Percentiles rank a stretch among this genome's conserved stretches.
phyloP scores from a whole-genome alignment of 2,113 vertebrate species.

The Alligator sinensis region DNA sequence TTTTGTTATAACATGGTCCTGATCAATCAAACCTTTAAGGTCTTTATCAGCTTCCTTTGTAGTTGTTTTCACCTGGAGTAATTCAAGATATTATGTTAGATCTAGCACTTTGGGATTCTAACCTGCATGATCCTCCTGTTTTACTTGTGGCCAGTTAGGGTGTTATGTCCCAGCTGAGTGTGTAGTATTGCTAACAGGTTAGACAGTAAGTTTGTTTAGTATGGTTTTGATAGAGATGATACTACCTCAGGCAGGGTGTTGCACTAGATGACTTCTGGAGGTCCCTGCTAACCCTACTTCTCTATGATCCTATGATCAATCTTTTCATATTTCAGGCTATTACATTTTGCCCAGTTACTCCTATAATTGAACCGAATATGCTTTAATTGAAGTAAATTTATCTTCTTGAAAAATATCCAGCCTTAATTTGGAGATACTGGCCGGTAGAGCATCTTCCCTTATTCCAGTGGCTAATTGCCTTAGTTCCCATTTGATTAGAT shows the following conservation, averaged over 20 bases:
- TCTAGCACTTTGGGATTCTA: neutral
- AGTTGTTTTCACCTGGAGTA: neutral
- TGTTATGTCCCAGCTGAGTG: too few species aligned
- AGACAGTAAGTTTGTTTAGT: too few species aligned
- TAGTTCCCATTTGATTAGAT: neutral
- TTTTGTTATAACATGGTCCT: neutral
- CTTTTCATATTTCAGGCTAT: neutral
- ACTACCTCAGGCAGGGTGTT: too few species aligned
- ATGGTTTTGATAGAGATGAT: too few species aligned
- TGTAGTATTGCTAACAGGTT: too few species aligned
- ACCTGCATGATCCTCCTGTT: neutral
- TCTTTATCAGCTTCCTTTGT: neutral
- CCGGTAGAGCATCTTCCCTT: neutral
- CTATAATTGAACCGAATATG: neutral
- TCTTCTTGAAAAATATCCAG: neutral
- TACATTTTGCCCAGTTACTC: neutral
- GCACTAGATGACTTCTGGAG: too few species aligned
- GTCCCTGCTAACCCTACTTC: neutral
- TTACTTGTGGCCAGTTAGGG: too few species aligned
- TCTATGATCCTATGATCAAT: too few species aligned
- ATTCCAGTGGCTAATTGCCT: neutral
- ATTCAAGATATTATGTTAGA: neutral
- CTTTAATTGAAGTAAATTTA: neutral
- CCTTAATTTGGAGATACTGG: neutral
- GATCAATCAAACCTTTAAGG: neutral